A percentile compares a stretch with the other conserved stretches of the same genome.
These are phyloP conservation scores for Halyomorpha halys DNA, from an alignment of 1,140 invertebrate genomes.

Conservation along the genomic window DNA sequence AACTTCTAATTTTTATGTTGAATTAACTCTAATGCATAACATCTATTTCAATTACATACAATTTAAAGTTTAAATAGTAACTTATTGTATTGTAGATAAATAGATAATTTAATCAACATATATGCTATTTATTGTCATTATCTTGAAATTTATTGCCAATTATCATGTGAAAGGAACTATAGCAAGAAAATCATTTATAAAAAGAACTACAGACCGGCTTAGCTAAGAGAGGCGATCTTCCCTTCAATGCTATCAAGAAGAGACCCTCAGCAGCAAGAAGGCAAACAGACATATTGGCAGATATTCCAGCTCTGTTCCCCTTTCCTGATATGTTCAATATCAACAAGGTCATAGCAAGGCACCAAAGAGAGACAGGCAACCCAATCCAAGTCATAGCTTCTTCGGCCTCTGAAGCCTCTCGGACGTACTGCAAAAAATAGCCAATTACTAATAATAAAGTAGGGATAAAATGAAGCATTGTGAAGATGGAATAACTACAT, in stretches of 20 bases:
- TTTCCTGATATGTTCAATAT: constrained; percentile 68
- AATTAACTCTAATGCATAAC: too few relatives aligned
- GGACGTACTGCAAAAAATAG: constrained; percentile 50
- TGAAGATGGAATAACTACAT: not conserved
- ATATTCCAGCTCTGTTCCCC: constrained; percentile 89
- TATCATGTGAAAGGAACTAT: too few relatives aligned
- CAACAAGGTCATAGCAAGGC: constrained; percentile 61
- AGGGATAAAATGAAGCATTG: not conserved
- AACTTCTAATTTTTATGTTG: too few relatives aligned
- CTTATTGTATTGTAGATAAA: too few relatives aligned
- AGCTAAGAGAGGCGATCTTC: constrained; percentile 57
- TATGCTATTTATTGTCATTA: too few relatives aligned
- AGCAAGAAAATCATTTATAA: too few relatives aligned
- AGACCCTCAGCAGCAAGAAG: constrained; percentile 75
- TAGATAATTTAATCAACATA: too few relatives aligned
- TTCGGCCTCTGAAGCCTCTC: constrained; percentile 71
- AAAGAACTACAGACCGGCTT: constrained; percentile 46
- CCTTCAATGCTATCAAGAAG: constrained; percentile 78
- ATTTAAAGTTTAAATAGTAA: too few relatives aligned
- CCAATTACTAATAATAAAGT: too few relatives aligned
- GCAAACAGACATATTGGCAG: constrained; percentile 83
- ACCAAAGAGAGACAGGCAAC: constrained; percentile 69
- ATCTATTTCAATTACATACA: too few relatives aligned
- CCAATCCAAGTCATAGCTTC: constrained; percentile 80
- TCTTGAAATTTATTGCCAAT: too few relatives aligned